Conservation (phyloP, 2,113 vertebrate genomes). For the Ranitomeya imitator region DNA sequence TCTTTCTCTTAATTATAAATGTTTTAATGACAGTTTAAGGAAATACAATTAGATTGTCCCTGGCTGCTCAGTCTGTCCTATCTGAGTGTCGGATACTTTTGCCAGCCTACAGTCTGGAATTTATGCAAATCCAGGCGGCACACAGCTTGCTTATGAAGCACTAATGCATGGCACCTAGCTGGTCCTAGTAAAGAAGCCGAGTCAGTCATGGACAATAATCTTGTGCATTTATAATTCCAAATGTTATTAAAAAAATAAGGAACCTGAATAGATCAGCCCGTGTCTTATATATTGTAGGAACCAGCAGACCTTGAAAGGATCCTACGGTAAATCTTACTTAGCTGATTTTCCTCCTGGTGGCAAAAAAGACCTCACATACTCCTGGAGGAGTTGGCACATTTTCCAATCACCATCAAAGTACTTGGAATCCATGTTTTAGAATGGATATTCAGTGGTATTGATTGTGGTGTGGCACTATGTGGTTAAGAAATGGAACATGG, state of each 20-base stretch:
- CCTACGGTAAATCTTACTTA: not conserved
- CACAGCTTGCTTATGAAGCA: constrained; percentile 18
- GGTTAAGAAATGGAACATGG: too few relatives aligned
- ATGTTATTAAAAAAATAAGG: not conserved
- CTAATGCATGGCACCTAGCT: not conserved
- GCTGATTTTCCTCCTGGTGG: too few relatives aligned
- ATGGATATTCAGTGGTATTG: too few relatives aligned
- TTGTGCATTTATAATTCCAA: not conserved
- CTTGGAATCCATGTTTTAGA: too few relatives aligned
- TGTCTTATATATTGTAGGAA: not conserved
- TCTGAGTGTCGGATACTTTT: not conserved
- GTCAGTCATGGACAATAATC: not conserved
- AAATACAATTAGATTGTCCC: constrained; percentile 46
- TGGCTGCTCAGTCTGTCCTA: constrained; percentile 25
- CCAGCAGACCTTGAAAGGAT: not conserved
- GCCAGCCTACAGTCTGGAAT: constrained; percentile 41
- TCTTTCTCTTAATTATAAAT: constrained; percentile 55
- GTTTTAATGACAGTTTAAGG: constrained; percentile 54
- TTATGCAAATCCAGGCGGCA: constrained; percentile 39
- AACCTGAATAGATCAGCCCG: not conserved
- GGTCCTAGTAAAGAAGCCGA: not conserved
- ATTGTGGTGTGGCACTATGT: too few relatives aligned
- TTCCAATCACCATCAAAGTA: too few relatives aligned
- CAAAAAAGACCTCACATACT: too few relatives aligned
- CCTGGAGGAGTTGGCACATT: too few relatives aligned